Conservation (phyloP, 2,113 vertebrate species). For the Pedetes capensis region DNA sequence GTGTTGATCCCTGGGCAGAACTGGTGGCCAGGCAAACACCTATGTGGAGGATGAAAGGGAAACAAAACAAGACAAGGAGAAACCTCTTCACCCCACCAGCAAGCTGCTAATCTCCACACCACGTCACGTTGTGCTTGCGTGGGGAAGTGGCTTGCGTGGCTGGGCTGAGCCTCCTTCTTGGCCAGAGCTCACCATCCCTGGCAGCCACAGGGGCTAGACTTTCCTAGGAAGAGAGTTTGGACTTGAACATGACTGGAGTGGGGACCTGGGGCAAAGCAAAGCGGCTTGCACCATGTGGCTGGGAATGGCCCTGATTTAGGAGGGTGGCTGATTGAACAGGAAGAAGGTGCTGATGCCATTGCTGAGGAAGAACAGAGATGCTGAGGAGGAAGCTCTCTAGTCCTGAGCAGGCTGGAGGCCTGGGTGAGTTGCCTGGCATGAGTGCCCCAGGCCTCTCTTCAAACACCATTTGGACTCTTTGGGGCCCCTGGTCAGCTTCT, state of each 20-base stretch:
- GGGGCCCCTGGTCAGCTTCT: not conserved
- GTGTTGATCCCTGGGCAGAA: not conserved
- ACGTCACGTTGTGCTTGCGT: not conserved
- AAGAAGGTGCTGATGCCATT: not conserved
- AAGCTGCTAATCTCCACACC: too few species aligned
- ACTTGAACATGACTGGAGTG: not conserved
- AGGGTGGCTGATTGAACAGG: not conserved
- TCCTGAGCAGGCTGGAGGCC: not conserved
- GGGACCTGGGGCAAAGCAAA: not conserved
- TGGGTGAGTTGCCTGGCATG: slow-evolving; percentile 55
- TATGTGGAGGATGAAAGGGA: not conserved
- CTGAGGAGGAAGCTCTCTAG: not conserved
- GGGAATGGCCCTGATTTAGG: not conserved
- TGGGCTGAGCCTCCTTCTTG: not conserved
- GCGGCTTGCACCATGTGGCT: not conserved
- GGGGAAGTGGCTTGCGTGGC: not conserved
- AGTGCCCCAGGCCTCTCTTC: not conserved
- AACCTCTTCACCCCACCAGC: not conserved
- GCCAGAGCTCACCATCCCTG: not conserved
- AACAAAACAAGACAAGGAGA: not conserved
- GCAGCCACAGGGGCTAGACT: not conserved
- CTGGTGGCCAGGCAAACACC: not conserved
- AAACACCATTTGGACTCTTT: not conserved
- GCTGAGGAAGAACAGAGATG: not conserved
- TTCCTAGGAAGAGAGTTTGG: not conserved